phyloP scores from a whole-genome alignment of 2,888 invertebrate genomes.

The Heliconius aoede region DNA sequence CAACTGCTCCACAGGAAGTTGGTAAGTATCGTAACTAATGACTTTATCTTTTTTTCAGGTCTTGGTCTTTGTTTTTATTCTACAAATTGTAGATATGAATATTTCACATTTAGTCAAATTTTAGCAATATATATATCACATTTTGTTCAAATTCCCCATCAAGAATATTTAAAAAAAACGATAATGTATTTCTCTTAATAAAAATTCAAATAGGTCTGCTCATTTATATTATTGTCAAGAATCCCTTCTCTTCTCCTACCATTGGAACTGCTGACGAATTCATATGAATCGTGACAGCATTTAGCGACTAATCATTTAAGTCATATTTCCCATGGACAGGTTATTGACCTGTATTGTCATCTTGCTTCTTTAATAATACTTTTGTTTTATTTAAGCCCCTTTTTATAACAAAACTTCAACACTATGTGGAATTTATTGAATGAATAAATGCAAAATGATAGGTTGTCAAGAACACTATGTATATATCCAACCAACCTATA shows the following conservation, averaged over 20 bases:
- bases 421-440: neutral
- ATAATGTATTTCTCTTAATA: neutral
- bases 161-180: neutral
- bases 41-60: neutral
- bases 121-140: neutral
- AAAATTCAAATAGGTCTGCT: neutral
- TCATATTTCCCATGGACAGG: conserved; percentile 4
- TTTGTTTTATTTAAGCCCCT: neutral
- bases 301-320: neutral
- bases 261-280: neutral
- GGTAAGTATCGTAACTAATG: conserved; percentile 41
- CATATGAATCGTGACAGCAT: neutral
- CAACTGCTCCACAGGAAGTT: conserved; percentile 33
- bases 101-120: neutral
- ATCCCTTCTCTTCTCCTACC: neutral
- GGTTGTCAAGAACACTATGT: conserved; percentile 36
- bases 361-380: neutral
- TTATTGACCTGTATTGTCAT: conserved; percentile 14
- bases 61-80: neutral
- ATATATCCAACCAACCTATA: conserved; percentile 39
- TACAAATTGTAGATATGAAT: neutral
- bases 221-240: neutral
- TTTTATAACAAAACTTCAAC: neutral
- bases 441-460: conserved; percentile 22
- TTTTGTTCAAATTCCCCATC: neutral